phyloP scores from a whole-genome alignment of 2,113 vertebrate species.

The Delphinus delphis region DNA sequence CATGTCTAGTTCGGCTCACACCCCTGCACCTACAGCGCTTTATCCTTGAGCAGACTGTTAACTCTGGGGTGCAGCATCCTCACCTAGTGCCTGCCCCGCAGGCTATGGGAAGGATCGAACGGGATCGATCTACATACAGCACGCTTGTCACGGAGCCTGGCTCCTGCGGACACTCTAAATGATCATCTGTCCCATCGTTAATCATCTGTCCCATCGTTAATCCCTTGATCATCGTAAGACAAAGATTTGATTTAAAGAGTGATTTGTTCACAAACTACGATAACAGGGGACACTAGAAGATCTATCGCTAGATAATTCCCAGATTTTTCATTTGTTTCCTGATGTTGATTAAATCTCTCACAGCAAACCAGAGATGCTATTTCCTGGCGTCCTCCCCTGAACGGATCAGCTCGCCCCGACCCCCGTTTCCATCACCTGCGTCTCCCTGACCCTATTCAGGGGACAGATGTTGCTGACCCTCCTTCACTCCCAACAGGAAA shows the following conservation, averaged over 20 bases:
- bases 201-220: neutral
- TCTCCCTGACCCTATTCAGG: neutral
- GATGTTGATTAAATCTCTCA: constrained; percentile 32
- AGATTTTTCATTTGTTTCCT: neutral
- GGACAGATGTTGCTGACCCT: neutral
- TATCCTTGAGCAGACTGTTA: too few species aligned
- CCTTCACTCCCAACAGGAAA: neutral
- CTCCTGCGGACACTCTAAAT: neutral
- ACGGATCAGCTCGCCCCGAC: neutral
- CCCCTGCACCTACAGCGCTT: neutral
- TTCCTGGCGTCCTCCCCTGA: neutral
- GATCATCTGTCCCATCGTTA: neutral
- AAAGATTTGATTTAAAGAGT: neutral
- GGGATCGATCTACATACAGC: rapidly evolving
- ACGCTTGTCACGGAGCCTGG: neutral
- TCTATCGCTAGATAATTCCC: neutral
- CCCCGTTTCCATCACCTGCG: neutral
- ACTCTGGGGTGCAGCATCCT: neutral
- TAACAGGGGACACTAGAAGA: neutral
- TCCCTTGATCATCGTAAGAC: neutral
- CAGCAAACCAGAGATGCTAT: neutral
- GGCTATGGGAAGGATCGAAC: neutral
- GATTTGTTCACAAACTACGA: neutral
- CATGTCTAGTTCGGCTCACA: neutral
- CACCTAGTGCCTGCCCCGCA: neutral